phyloP scores from a whole-genome alignment of 1,140 invertebrate genomes.

The Laupala kohalensis region DNA sequence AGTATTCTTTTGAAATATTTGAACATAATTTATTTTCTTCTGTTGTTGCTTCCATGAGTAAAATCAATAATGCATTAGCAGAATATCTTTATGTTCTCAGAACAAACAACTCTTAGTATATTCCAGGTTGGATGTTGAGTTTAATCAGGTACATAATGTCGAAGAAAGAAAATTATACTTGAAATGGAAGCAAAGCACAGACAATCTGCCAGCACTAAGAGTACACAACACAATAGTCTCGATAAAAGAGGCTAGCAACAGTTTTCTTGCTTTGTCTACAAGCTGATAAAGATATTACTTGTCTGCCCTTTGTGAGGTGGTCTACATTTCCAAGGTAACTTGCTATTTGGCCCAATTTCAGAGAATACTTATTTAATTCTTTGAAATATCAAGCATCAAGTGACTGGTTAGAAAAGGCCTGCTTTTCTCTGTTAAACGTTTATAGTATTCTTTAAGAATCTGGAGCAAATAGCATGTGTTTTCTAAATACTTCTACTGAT shows the following conservation, averaged over 20 bases:
- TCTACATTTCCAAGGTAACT: neutral
- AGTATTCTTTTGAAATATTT: too few species aligned
- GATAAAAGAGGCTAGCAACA: neutral
- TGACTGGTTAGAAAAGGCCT: too few species aligned
- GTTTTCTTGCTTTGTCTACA: neutral
- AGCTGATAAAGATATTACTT: neutral
- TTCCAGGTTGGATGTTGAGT: neutral
- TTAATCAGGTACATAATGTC: neutral
- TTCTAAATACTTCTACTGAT: neutral
- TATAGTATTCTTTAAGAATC: neutral
- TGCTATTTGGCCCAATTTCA: neutral
- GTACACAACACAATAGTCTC: neutral
- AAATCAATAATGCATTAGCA: too few species aligned
- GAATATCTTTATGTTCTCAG: neutral
- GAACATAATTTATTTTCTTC: too few species aligned
- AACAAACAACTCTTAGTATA: neutral
- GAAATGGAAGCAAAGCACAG: neutral
- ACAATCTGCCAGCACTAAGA: neutral
- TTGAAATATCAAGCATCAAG: neutral
- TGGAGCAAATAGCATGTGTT: neutral
- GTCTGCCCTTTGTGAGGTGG: neutral
- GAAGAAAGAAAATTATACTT: neutral
- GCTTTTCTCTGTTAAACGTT: neutral
- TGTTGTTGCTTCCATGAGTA: neutral
- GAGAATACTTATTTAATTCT: neutral